Percentiles rank a stretch among this genome's conserved stretches.
Evolutionary conservation across 2,888 invertebrate genomes (phyloP).

Genomic region (Itoplectis maculator): DNA sequence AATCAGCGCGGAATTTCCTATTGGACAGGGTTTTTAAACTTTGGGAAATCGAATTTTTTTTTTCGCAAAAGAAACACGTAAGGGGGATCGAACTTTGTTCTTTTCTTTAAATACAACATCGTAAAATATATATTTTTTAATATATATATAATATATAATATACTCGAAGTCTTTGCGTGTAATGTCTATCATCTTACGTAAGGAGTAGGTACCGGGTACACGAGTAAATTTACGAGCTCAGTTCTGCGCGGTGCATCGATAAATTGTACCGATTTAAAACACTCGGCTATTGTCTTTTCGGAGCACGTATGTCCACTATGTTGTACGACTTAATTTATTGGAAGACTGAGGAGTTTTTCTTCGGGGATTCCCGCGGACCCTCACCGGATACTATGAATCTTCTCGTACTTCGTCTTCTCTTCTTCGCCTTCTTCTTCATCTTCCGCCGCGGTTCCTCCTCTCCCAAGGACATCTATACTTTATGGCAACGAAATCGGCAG

Average conservation of each 20-base stretch:
- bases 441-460: constrained; percentile 15
- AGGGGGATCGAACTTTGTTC: constrained; percentile 16
- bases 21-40: too few species aligned
- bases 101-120: constrained; percentile 29
- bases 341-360: constrained; percentile 48
- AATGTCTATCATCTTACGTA: constrained; percentile 41
- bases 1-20: too few species aligned
- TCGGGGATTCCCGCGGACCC: constrained; percentile 12
- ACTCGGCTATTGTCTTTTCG: constrained; percentile 21
- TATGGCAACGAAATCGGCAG: constrained; percentile 80
- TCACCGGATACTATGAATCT: constrained; percentile 1
- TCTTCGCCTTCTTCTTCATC: not conserved
- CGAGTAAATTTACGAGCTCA: constrained; percentile 7
- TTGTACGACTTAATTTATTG: constrained; percentile 36
- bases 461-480: constrained; percentile 57
- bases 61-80: too few species aligned
- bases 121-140: too few species aligned
- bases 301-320: constrained; percentile 3
- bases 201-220: constrained; percentile 28
- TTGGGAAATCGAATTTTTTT: too few species aligned
- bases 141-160: not conserved
- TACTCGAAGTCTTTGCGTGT: constrained; percentile 40
- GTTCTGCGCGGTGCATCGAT: not conserved
- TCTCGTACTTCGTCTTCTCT: constrained; percentile 10
- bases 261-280: not conserved